Base-by-base conservation (phyloP, 2,888 invertebrate genomes). In the Spilarctia lutea region DNA sequence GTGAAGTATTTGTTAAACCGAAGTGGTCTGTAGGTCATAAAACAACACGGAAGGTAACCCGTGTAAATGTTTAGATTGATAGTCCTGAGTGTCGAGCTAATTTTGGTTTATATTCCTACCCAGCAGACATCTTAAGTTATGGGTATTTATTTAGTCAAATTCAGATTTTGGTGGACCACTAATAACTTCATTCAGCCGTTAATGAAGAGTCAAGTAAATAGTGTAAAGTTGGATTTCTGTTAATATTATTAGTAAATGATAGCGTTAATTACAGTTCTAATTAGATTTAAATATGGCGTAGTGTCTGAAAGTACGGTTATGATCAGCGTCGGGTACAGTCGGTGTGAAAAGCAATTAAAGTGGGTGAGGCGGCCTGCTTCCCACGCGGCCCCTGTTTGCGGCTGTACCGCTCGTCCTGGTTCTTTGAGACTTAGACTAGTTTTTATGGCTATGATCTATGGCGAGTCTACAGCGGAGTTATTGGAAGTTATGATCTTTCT, bases 281-380 rank as follows among this genome's bases (percentile, higher is more conserved):
- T 66, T 70, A 74, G 66, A 70, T 66, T 60, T 42, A 74, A 68
- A 70, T 65, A 74, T 70, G 70, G 56, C 48, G 42, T 33, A 70
- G 71, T 68, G 33, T 67, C 45, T 71, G 66, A 73, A 70, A 76
- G 68, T 75, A 72, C 75, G 71, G 72, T 78, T 78, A 77, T 74
- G 78, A 80, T 75, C 79, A 77, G 77, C 79, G 76, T 68, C 75
- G 78, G 84, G 86, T 85, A 86, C 83, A 81, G 85, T 85, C 84
- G 80, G 83, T 80, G 86, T 83, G 84, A 87, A 86, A 85, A 88
- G 86, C 86, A 88, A 90, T 91, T 89, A 91, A 89, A 88, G 86
- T 88, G 88, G 90, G 89, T 86, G 86, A 89, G 84, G 84, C 85
- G 90, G 83, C 91, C 91, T 79, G 87, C 89, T 93, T 93, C 93